Evolutionary conservation across 2,113 vertebrate genomes (phyloP).

Genomic region (Mungos mungo): DNA sequence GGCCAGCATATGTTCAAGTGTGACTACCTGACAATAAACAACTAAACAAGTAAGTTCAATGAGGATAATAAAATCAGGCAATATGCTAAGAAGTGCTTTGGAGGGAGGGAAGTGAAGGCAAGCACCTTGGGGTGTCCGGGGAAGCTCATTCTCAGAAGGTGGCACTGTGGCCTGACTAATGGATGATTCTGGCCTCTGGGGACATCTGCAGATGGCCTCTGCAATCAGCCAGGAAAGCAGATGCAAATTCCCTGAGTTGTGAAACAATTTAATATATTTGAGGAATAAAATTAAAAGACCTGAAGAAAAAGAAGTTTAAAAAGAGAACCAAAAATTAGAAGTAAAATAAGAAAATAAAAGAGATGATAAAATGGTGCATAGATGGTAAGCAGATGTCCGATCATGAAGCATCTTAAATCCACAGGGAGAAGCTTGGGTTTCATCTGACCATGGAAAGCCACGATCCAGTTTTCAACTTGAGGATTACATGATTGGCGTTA

Average conservation of each 20-base stretch:
- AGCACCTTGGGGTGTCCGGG: accelerated
- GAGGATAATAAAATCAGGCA: not conserved
- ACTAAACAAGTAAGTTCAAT: accelerated
- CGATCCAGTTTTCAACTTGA: not conserved
- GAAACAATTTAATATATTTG: not conserved
- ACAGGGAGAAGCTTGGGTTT: not conserved
- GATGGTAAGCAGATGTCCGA: not conserved
- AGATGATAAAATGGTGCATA: too few relatives aligned
- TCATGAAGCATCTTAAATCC: accelerated
- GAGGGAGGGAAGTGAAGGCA: accelerated
- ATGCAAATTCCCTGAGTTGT: not conserved
- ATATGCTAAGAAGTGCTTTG: too few relatives aligned
- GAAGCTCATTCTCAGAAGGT: not conserved
- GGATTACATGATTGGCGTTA: not conserved
- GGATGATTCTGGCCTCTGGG: not conserved
- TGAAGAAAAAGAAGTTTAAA: too few relatives aligned
- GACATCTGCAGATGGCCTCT: not conserved
- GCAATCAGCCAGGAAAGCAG: not conserved
- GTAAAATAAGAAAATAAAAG: not conserved
- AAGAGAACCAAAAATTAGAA: too few relatives aligned
- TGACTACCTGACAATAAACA: not conserved
- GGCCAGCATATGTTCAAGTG: accelerated
- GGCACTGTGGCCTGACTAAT: not conserved
- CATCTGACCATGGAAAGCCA: not conserved
- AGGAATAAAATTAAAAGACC: not conserved